phyloP scores from a whole-genome alignment of 2,113 vertebrate species.

The Forbesichthys agassizii region DNA sequence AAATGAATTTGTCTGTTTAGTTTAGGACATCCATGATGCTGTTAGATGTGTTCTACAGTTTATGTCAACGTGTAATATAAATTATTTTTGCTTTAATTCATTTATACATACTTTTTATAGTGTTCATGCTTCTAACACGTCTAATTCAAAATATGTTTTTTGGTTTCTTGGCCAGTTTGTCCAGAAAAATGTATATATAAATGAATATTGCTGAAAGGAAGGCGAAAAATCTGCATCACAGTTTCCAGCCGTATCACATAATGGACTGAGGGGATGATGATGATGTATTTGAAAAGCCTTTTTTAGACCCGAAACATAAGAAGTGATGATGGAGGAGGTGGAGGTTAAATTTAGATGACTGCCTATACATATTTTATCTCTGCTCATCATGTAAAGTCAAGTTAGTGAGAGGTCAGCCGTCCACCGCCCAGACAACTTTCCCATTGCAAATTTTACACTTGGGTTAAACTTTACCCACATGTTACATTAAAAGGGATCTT shows the following conservation, averaged over 20 bases:
- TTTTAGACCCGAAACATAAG: slow-evolving; percentile 56
- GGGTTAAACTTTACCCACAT: slow-evolving; percentile 6
- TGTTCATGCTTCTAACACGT: background rate
- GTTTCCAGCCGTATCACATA: background rate
- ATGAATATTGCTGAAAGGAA: background rate
- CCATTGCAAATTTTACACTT: slow-evolving; percentile 16
- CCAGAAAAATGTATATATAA: background rate
- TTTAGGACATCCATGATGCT: slow-evolving; percentile 36
- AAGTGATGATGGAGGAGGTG: slow-evolving; percentile 70
- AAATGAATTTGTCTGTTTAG: slow-evolving; percentile 52
- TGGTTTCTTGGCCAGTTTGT: background rate
- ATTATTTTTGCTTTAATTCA: slow-evolving; percentile 1
- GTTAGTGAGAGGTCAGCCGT: slow-evolving; percentile 60
- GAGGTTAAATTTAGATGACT: slow-evolving; percentile 64
- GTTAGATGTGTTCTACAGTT: slow-evolving; percentile 26
- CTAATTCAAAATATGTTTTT: too few species aligned
- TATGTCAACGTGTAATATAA: slow-evolving; percentile 9
- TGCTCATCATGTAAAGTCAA: slow-evolving; percentile 47
- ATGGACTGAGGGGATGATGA: slow-evolving; percentile 27
- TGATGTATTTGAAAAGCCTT: slow-evolving; percentile 25
- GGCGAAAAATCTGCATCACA: slow-evolving; percentile 9
- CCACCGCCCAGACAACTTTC: slow-evolving; percentile 30
- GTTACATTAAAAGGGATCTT: background rate
- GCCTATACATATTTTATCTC: slow-evolving; percentile 72
- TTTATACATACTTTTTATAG: background rate